phyloP scores from a whole-genome alignment of 2,888 invertebrate species.

The Chrysolina oricalcia region DNA sequence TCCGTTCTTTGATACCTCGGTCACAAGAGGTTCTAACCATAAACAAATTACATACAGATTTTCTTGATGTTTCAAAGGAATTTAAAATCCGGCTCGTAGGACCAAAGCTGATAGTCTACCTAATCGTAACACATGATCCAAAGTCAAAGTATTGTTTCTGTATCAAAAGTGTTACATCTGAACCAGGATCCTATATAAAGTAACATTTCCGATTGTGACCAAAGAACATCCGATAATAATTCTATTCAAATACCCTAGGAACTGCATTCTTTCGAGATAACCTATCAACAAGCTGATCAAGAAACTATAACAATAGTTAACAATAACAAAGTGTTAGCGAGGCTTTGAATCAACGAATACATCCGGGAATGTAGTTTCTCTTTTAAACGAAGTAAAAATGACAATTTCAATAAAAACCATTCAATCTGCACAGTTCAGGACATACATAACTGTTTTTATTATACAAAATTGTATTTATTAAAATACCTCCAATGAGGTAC shows the following conservation, averaged over 20 bases:
- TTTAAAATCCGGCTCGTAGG: neutral
- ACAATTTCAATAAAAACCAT: conserved; percentile 58
- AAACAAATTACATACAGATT: neutral
- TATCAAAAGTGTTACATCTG: too few relatives aligned
- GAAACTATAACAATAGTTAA: conserved; percentile 63
- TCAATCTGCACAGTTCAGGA: conserved; percentile 58
- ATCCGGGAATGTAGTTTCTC: conserved; percentile 68
- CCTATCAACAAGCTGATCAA: conserved; percentile 45
- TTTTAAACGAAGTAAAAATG: conserved; percentile 62
- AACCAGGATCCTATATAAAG: too few relatives aligned
- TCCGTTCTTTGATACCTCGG: neutral
- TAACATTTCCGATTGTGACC: neutral
- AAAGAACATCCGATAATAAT: neutral
- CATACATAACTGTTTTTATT: conserved; percentile 54
- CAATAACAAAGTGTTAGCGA: conserved; percentile 66
- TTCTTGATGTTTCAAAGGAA: neutral
- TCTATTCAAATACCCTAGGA: conserved; percentile 1
- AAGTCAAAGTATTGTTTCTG: too few relatives aligned
- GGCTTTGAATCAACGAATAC: conserved; percentile 65
- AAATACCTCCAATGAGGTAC: conserved; percentile 66
- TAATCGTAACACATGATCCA: too few relatives aligned
- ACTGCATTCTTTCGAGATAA: conserved; percentile 40
- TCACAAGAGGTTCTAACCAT: neutral
- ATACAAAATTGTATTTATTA: conserved; percentile 57
- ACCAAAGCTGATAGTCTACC: neutral